Conservation (phyloP, 2,888 invertebrate genomes). For the Nemotelus nigrinus region DNA sequence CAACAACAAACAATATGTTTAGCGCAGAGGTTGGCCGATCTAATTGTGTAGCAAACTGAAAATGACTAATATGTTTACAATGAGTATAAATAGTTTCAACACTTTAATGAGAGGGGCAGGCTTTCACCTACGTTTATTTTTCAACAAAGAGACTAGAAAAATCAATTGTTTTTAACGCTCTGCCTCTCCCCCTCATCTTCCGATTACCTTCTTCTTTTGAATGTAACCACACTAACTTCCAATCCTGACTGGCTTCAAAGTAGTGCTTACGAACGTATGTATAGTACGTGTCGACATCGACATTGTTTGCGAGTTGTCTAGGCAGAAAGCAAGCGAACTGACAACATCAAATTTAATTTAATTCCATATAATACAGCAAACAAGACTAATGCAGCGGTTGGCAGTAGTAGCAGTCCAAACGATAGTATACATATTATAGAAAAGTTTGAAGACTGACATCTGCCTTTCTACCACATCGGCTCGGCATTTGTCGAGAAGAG, state of each 20-base stretch:
- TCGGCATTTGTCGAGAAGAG: too few species aligned
- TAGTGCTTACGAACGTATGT: too few species aligned
- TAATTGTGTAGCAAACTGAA: constrained; percentile 27
- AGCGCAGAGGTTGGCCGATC: constrained; percentile 1
- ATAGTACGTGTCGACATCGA: too few species aligned
- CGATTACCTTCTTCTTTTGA: too few species aligned
- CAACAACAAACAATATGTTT: constrained; percentile 1
- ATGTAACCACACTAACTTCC: too few species aligned
- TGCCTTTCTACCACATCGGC: constrained; percentile 16
- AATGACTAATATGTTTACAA: constrained; percentile 35
- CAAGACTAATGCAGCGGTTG: not conserved
- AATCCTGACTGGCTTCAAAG: too few species aligned
- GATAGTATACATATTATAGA: not conserved
- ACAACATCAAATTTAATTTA: constrained; percentile 38
- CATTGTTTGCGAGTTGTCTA: too few species aligned
- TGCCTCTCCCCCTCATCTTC: too few species aligned
- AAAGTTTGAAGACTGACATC: constrained; percentile 33
- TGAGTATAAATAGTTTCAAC: not conserved
- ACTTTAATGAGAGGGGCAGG: too few species aligned
- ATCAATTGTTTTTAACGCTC: too few species aligned
- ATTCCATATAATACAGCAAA: constrained; percentile 26
- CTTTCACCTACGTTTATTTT: too few species aligned
- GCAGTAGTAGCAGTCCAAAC: not conserved
- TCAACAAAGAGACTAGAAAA: too few species aligned
- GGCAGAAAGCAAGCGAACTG: not conserved